Percentiles rank a stretch among this genome's conserved stretches.
Evolutionary conservation across 1,140 invertebrate species (phyloP).

Genomic region (Diplogasteroides magnus): DNA sequence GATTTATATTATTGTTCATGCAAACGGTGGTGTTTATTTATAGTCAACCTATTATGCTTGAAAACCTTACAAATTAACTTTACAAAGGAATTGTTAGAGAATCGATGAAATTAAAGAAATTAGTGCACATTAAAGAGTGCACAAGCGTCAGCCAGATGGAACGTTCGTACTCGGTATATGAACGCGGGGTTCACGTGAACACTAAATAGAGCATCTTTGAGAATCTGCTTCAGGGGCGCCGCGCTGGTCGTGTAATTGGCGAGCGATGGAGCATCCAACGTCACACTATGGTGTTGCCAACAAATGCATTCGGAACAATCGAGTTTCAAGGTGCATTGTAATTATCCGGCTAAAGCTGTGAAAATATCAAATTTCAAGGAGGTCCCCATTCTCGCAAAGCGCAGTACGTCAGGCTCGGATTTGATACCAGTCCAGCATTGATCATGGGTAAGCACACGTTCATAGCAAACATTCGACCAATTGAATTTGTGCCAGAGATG

Average conservation of each 20-base stretch:
- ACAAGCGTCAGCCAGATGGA: no score
- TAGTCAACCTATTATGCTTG: no score
- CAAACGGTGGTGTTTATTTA: no score
- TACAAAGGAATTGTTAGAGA: neutral
- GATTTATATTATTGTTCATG: no score
- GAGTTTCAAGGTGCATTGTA: conserved; percentile 74
- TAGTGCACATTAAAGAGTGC: no score
- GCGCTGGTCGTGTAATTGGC: neutral
- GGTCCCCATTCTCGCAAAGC: conserved; percentile 90
- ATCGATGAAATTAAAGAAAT: no score
- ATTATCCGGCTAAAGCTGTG: neutral
- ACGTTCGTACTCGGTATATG: no score
- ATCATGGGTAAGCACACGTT: no score
- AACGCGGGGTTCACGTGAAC: no score
- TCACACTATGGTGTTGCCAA: conserved; percentile 57
- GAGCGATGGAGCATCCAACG: conserved; percentile 40
- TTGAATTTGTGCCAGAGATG: no score
- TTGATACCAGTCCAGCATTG: conserved; percentile 85
- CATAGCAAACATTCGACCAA: no score
- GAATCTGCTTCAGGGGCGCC: neutral
- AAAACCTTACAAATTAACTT: conserved; percentile 1
- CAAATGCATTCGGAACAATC: conserved; percentile 91
- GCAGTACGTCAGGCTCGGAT: conserved; percentile 82
- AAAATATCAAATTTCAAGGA: conserved; percentile 10
- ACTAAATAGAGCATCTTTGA: no score